These are phyloP conservation scores for Nephrotoma appendiculata DNA, from an alignment of 2,888 invertebrate species.

Conservation along the genomic window DNA sequence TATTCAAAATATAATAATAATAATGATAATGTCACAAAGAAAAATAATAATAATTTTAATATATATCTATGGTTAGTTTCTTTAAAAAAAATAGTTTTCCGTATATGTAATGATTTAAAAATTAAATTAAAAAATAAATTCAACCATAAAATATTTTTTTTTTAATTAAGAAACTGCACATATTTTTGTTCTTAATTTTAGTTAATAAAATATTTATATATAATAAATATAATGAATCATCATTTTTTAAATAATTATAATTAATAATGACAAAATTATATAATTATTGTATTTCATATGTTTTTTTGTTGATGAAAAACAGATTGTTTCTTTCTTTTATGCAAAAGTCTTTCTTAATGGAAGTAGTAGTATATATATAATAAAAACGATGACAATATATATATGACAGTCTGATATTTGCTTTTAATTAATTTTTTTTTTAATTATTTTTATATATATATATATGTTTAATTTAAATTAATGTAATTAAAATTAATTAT, in stretches of 20 bases:
- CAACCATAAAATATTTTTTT: neutral
- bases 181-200: neutral
- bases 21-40: neutral
- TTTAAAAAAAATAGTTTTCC: neutral
- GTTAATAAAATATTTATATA: neutral
- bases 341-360: constrained; percentile 4
- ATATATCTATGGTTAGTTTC: neutral
- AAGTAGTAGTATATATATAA: neutral
- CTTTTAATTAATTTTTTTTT: neutral
- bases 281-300: neutral
- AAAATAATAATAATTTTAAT: neutral
- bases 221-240: neutral
- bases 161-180: neutral
- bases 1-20: neutral
- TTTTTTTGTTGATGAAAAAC: neutral
- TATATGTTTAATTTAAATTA: neutral
- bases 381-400: neutral
- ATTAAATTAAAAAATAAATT: neutral
- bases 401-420: neutral
- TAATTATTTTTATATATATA: neutral
- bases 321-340: neutral
- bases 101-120: neutral
- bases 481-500: neutral
- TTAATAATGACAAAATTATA: neutral
- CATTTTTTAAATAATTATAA: neutral